A percentile compares a stretch with the other conserved stretches of the same genome.
Evolutionary conservation across 2,113 vertebrate species (phyloP).

Genomic region (Cisticola juncidis): DNA sequence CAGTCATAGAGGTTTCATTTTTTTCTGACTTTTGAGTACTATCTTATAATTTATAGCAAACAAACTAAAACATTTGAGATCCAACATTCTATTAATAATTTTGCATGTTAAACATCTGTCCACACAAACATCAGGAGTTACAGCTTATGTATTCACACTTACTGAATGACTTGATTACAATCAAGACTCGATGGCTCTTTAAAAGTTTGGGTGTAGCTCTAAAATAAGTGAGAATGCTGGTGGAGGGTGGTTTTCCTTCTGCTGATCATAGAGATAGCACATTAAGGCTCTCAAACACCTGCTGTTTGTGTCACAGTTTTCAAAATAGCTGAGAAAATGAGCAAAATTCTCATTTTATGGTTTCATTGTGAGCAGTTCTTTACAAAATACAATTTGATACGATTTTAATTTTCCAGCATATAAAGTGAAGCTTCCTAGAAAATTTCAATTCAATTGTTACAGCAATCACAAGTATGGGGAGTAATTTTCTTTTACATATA

Average conservation of each 20-base stretch:
- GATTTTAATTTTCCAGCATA: background rate
- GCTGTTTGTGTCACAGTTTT: background rate
- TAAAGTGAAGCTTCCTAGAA: background rate
- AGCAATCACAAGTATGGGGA: background rate
- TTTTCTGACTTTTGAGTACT: background rate
- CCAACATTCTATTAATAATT: background rate
- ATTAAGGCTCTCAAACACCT: slow-evolving; percentile 9
- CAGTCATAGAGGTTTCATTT: background rate
- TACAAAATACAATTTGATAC: background rate
- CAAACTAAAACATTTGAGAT: background rate
- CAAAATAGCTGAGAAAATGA: slow-evolving; percentile 12
- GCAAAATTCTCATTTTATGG: background rate
- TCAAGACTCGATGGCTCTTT: background rate
- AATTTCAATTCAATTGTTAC: background rate
- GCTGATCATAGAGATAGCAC: background rate
- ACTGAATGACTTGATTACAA: background rate
- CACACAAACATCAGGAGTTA: background rate
- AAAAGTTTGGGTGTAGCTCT: background rate
- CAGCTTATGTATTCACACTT: background rate
- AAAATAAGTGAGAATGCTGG: background rate
- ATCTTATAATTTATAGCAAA: background rate
- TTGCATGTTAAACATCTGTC: background rate
- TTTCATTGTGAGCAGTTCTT: background rate
- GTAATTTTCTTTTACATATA: background rate
- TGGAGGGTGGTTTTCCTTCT: background rate